Evolutionary conservation across 2,113 vertebrate genomes (phyloP).

Genomic region (Cyanoramphus novaezelandiae): DNA sequence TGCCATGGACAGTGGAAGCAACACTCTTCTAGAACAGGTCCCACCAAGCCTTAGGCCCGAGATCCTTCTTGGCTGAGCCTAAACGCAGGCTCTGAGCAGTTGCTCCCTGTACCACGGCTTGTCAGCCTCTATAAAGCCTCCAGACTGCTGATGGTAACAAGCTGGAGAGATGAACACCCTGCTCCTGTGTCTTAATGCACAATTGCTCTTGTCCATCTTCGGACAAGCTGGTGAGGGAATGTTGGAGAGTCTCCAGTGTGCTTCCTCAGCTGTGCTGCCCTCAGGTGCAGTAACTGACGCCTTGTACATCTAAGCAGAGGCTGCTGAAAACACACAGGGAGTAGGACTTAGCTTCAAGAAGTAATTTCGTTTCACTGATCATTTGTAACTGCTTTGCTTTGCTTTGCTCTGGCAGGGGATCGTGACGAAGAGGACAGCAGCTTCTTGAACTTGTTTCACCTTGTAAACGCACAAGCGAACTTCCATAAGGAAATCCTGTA

Average conservation of each 20-base stretch:
- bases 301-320: neutral
- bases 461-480: slow-evolving; percentile 83
- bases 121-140: neutral
- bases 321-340: neutral
- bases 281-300: neutral
- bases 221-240: neutral
- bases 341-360: neutral
- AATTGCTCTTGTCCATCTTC: neutral
- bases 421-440: slow-evolving; percentile 73
- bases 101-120: neutral
- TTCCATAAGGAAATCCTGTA: slow-evolving; percentile 88
- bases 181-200: neutral
- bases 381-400: neutral
- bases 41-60: neutral
- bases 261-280: neutral
- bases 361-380: neutral
- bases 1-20: rapidly evolving
- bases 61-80: neutral
- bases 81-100: neutral
- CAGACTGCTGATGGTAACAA: neutral
- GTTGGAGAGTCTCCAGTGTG: neutral
- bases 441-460: slow-evolving; percentile 80
- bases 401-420: slow-evolving; percentile 43
- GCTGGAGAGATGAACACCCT: neutral
- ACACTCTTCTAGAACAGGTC: rapidly evolving